Evolutionary conservation across 2,888 invertebrate genomes (phyloP), one percentile per base, ranked within the genome.

Genomic region (Meloe dianella): DNA sequence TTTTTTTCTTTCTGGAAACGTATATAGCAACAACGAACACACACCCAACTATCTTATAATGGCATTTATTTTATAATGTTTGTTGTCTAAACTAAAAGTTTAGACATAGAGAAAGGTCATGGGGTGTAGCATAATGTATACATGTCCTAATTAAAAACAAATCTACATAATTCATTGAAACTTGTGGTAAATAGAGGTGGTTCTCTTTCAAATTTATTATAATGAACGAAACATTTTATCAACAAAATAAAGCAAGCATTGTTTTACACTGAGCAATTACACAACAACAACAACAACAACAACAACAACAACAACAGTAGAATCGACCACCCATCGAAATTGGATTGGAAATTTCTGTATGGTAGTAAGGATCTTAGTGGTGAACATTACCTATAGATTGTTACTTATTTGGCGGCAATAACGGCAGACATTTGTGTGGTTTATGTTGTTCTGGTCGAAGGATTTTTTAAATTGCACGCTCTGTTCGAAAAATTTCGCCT

Each of bases 361-460:
- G 9, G 22, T 41, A 17, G 10, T 10, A 32, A 9, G n/a, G n/a
- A n/a, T 32, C 10, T 7, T 17, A 29, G 29, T 41, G 41, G 41
- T 22, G 47, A 22, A 47, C 20, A 47, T 54, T 24, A 24, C 54
- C 14, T 38, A 9, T 20, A 47, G 17, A 47, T 47, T 47, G 54
- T 54, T 54, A 14, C 24, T 54, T 27, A 27, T 54, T 20, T 51
- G 51, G 51, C 22, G 51, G 47, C 17, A 20, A 17, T 47, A 7
- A 9, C 22, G 22, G 7, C 27, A 27, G 54, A 54, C 27, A 54
- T 54, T n/a, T 24, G 27, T 27, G 54, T 54, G 54, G 54, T 54
- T 54, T 54, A 54, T 54, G 54, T n/a, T n/a, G n/a, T 54, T 54
- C 54, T 54, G 54, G 54, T 54, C 22, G 54, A 54, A n/a, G 27